These are phyloP conservation scores for Drosophila longiperda DNA, from an alignment of 2,888 invertebrate species.

Conservation along the genomic window DNA sequence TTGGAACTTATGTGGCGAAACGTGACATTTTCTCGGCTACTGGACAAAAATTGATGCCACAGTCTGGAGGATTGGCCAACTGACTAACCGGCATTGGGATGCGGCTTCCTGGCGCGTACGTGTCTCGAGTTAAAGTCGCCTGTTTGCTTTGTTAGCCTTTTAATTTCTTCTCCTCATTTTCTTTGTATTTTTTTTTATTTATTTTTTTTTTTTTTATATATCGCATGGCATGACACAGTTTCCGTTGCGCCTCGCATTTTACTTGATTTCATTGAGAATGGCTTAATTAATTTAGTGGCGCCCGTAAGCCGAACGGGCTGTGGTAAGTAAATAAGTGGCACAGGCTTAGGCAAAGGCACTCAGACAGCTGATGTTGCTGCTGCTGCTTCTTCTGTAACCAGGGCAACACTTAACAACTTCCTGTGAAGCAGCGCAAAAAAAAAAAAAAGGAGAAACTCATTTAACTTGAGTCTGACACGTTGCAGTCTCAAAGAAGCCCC, in stretches of 20 bases:
- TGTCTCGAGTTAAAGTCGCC: conserved; percentile 67
- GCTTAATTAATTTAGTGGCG: conserved; percentile 82
- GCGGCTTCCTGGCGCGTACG: conserved; percentile 73
- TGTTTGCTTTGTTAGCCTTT: conserved; percentile 21
- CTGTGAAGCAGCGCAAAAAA: conserved; percentile 37
- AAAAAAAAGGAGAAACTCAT: conserved; percentile 60
- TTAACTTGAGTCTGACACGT: conserved; percentile 73
- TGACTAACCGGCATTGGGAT: conserved; percentile 20
- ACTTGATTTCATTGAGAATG: conserved; percentile 82
- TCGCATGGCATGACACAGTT: conserved; percentile 56
- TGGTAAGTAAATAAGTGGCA: conserved; percentile 68
- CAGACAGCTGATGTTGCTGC: conserved; percentile 42
- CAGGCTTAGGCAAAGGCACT: conserved; percentile 44
- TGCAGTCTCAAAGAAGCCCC: conserved; percentile 49
- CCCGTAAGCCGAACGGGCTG: conserved; percentile 21
- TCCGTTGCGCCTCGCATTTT: conserved; percentile 62
- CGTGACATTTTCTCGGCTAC: conserved; percentile 84
- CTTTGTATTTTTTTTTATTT: background rate
- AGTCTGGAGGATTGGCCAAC: conserved; percentile 63
- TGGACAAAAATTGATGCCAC: conserved; percentile 83
- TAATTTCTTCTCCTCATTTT: background rate
- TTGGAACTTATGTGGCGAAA: conserved; percentile 82
- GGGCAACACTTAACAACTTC: conserved; percentile 58
- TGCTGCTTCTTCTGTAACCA: conserved; percentile 14
- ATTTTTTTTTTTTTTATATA: conserved; percentile 26